Evolutionary conservation across 1,140 invertebrate genomes (phyloP).

Genomic region (Drosophila arizonae): DNA sequence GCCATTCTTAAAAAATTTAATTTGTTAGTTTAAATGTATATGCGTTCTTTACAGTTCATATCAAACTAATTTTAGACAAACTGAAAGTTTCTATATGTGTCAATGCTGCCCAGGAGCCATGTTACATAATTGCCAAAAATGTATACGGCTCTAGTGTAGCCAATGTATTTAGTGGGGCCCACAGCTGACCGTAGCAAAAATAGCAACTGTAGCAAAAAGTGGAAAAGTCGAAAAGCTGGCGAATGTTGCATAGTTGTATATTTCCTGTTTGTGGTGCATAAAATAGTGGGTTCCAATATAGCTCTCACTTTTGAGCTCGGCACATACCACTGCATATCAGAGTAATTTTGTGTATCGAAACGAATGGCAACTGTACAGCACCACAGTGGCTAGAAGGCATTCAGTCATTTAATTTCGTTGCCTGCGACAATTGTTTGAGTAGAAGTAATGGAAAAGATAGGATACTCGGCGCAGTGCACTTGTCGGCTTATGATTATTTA

Average conservation of each 20-base stretch:
- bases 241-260: conserved; percentile 31
- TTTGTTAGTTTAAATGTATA: no score
- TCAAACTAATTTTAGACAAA: background rate
- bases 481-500: conserved; percentile 5
- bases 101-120: conserved; percentile 34
- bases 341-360: conserved; percentile 13
- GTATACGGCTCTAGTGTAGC: conserved; percentile 16
- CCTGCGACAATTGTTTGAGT: conserved; percentile 4
- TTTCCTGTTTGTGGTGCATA: conserved; percentile 43
- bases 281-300: conserved; percentile 35
- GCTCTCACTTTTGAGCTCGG: conserved; percentile 36
- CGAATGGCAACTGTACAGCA: conserved; percentile 6
- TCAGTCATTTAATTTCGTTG: background rate
- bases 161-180: conserved; percentile 24
- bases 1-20: no score
- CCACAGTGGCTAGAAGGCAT: background rate
- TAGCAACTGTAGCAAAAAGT: conserved; percentile 28
- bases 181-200: conserved; percentile 28
- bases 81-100: conserved; percentile 1
- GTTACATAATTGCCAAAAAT: conserved; percentile 41
- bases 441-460: background rate
- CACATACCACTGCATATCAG: conserved; percentile 16
- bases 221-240: conserved; percentile 39
- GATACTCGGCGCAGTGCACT: background rate
- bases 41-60: background rate